phyloP scores from a whole-genome alignment of 1,140 invertebrate genomes.

The Asobara japonica region DNA sequence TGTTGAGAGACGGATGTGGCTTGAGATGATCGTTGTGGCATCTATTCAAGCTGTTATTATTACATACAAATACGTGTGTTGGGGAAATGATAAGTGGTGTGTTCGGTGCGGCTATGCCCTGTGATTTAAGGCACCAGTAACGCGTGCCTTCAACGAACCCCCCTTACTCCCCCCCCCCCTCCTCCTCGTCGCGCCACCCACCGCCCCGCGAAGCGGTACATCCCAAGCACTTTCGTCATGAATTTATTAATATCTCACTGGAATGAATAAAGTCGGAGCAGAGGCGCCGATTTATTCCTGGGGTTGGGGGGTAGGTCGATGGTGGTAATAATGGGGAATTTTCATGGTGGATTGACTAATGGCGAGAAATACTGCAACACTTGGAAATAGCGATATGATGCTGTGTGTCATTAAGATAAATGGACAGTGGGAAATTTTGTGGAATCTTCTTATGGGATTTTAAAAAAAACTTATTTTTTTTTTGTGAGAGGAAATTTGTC shows the following conservation, averaged over 20 bases:
- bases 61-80: conserved; percentile 22
- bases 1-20: conserved; percentile 4
- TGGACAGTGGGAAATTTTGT: too few relatives aligned
- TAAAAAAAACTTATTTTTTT: too few relatives aligned
- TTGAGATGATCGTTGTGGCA: neutral
- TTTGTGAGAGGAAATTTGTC: too few relatives aligned
- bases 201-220: neutral
- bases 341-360: too few relatives aligned
- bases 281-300: neutral
- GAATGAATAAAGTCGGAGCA: conserved; percentile 18
- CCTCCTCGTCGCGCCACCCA: neutral
- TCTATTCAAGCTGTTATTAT: conserved; percentile 20
- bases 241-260: conserved; percentile 24
- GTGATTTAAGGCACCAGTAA: conserved; percentile 28
- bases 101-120: conserved; percentile 22
- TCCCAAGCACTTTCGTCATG: conserved; percentile 14
- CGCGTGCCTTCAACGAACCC: conserved; percentile 18
- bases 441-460: too few relatives aligned
- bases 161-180: neutral
- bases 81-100: conserved; percentile 25
- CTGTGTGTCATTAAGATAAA: too few relatives aligned
- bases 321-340: neutral
- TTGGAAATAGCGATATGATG: too few relatives aligned
- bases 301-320: neutral
- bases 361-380: too few relatives aligned